Evolutionary conservation across 2,797 vertebrate species (phyloP).

Genomic region (Corythornis leucogaster): DNA sequence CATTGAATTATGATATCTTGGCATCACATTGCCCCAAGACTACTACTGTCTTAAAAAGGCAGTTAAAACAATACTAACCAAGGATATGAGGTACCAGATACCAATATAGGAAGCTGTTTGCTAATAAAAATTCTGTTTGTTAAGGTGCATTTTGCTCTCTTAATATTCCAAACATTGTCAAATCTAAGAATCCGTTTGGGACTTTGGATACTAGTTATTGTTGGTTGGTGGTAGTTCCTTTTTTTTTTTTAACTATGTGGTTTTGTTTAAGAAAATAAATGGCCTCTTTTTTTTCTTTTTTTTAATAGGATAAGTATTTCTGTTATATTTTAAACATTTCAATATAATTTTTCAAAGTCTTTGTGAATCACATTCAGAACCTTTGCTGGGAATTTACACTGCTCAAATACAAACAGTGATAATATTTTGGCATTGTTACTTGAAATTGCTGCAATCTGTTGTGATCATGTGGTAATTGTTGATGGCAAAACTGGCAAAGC

Average conservation of each 20-base stretch:
- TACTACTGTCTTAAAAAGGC: neutral
- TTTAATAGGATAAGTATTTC: neutral
- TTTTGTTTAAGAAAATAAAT: neutral
- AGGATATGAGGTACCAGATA: neutral
- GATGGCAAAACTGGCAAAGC: neutral
- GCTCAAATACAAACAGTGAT: neutral
- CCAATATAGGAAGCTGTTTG: neutral
- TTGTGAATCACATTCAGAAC: neutral
- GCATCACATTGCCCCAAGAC: neutral
- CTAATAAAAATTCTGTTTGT: neutral
- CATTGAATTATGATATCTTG: conserved; percentile 15
- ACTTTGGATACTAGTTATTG: neutral
- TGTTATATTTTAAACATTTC: neutral
- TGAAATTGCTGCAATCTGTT: neutral
- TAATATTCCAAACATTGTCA: neutral
- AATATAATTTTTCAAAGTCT: neutral
- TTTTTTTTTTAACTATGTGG: neutral
- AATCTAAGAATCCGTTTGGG: neutral
- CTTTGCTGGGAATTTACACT: neutral
- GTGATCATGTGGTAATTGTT: neutral
- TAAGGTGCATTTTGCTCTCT: neutral
- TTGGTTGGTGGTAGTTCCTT: neutral
- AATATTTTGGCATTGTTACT: neutral
- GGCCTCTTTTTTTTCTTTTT: neutral
- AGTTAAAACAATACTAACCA: neutral